A percentile compares a stretch with the other conserved stretches of the same genome.
Evolutionary conservation across 2,113 vertebrate genomes (phyloP).

Genomic region (Grus americana): DNA sequence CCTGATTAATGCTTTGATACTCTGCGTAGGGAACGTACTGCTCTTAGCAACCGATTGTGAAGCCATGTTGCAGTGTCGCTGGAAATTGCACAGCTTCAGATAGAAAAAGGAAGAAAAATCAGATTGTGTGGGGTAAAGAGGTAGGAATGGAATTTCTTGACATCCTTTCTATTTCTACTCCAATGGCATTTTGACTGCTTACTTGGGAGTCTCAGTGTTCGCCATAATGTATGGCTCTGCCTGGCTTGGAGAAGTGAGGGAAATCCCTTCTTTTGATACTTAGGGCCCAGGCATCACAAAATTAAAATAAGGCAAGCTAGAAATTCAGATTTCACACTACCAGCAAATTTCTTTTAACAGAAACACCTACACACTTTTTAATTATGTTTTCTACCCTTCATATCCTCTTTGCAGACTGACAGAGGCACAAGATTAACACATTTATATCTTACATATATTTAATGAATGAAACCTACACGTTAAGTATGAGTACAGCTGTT

Average conservation of each 20-base stretch:
- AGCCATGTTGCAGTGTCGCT: background rate
- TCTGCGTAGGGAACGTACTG: background rate
- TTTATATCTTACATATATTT: slow-evolving; percentile 52
- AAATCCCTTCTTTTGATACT: slow-evolving; percentile 10
- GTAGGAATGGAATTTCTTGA: background rate
- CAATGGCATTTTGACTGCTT: background rate
- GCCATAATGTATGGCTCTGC: background rate
- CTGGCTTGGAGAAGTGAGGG: background rate
- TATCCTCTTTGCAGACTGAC: slow-evolving; percentile 36
- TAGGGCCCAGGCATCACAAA: background rate
- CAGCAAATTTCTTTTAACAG: slow-evolving; percentile 13
- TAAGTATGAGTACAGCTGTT: background rate
- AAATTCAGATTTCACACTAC: slow-evolving; percentile 49
- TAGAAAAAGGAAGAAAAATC: background rate
- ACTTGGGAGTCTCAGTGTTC: background rate
- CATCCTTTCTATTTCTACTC: background rate
- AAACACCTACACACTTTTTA: slow-evolving; percentile 53
- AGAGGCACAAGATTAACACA: slow-evolving; percentile 56
- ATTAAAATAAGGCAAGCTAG: slow-evolving; percentile 28
- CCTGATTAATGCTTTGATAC: background rate
- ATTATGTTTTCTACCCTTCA: slow-evolving; percentile 50
- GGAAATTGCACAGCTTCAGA: background rate
- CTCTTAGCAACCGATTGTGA: background rate
- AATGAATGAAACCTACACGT: slow-evolving; percentile 63
- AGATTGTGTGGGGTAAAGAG: background rate